Percentiles rank a stretch among this genome's conserved stretches.
Evolutionary conservation across 2,797 vertebrate genomes (phyloP).

Genomic region (Eulemur albifrons): DNA sequence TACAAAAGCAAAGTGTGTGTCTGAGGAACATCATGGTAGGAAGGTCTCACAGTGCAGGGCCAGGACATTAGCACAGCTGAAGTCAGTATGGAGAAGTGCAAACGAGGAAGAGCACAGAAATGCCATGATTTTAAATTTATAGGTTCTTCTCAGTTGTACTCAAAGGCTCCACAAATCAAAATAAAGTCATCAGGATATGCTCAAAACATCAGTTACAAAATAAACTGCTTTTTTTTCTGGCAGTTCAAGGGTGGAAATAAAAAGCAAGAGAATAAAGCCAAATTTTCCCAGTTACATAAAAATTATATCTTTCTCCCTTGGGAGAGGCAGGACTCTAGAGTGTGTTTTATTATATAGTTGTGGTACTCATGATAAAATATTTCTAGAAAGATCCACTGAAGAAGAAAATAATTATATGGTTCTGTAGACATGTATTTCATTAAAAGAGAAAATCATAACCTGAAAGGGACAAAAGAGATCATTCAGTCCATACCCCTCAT

Average conservation of each 20-base stretch:
- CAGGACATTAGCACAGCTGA: neutral
- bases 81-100: neutral
- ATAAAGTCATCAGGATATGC: neutral
- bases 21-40: neutral
- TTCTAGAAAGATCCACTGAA: neutral
- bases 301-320: neutral
- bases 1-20: neutral
- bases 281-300: neutral
- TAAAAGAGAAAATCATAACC: conserved; percentile 26
- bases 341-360: neutral
- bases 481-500: neutral
- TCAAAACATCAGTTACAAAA: conserved; percentile 25
- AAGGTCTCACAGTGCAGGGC: neutral
- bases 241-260: neutral
- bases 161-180: conserved; percentile 10
- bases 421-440: neutral
- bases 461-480: neutral
- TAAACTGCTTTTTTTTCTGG: neutral
- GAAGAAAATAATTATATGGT: neutral
- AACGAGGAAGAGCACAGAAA: neutral
- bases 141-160: neutral
- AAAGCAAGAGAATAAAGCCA: neutral
- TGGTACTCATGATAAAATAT: neutral
- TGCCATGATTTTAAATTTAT: neutral
- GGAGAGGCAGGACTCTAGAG: neutral